Evolutionary conservation across 2,797 vertebrate genomes (phyloP).

Genomic region (Trachops cirrhosus): DNA sequence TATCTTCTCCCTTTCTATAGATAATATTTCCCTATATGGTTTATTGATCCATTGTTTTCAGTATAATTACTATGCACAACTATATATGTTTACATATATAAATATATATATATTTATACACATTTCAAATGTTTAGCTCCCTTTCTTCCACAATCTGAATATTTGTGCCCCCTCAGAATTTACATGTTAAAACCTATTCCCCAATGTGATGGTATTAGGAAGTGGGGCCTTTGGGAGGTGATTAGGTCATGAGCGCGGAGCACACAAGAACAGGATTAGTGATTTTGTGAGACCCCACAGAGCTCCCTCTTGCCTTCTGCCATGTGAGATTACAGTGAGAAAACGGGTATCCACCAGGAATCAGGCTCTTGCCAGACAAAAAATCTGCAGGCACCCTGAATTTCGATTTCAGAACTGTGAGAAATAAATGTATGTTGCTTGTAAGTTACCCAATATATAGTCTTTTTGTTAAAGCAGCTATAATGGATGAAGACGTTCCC

Average conservation of each 20-base stretch:
- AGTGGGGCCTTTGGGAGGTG: background rate
- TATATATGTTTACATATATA: background rate
- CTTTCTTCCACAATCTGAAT: background rate
- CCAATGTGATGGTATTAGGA: background rate
- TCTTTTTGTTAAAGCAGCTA: background rate
- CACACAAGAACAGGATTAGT: background rate
- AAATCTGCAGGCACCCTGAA: background rate
- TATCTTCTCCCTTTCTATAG: background rate
- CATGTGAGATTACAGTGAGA: background rate
- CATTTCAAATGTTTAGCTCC: background rate
- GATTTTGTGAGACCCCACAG: background rate
- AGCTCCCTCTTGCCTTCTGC: background rate
- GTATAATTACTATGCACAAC: background rate
- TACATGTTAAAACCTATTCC: background rate
- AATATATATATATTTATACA: no score
- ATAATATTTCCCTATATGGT: background rate
- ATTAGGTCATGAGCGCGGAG: background rate
- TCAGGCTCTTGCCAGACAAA: background rate
- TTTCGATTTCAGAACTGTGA: background rate
- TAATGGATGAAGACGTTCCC: background rate
- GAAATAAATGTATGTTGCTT: background rate
- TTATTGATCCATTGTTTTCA: background rate
- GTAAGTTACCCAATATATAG: background rate
- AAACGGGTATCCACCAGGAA: background rate
- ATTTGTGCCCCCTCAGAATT: background rate